Conservation (phyloP, 1,140 invertebrate genomes). For the Brachionus sp. region DNA sequence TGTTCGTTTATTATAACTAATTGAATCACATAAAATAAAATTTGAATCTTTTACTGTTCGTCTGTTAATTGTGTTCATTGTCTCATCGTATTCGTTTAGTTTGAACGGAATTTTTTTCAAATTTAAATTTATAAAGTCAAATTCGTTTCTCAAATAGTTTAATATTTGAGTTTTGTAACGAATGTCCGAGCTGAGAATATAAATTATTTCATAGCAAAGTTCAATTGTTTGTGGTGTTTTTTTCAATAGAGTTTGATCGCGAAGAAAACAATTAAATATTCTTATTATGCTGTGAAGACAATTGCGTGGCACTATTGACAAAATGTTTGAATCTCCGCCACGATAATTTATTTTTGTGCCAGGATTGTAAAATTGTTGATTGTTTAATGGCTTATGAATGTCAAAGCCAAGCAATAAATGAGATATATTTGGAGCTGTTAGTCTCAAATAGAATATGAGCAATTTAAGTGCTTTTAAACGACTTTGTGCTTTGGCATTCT, state of each 20-base stretch:
- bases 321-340: background rate
- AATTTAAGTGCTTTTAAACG: constrained; percentile 62
- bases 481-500: background rate
- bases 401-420: constrained; percentile 78
- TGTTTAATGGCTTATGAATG: constrained; percentile 17
- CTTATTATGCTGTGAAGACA: constrained; percentile 3
- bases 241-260: background rate
- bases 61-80: background rate
- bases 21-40: background rate
- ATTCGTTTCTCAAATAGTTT: constrained; percentile 14
- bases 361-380: constrained; percentile 3
- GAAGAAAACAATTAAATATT: background rate
- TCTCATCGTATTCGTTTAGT: background rate
- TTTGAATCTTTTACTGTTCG: background rate
- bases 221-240: constrained; percentile 16
- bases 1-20: background rate
- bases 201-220: background rate
- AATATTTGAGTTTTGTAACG: constrained; percentile 10
- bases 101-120: constrained; percentile 18
- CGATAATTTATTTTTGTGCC: constrained; percentile 22
- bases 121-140: constrained; percentile 1
- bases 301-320: constrained; percentile 41
- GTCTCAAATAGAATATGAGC: constrained; percentile 70
- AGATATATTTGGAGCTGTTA: constrained; percentile 75
- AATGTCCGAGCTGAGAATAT: background rate